These are phyloP conservation scores for Eupithecia subumbrata DNA, from an alignment of 2,888 invertebrate species.

Conservation along the genomic window DNA sequence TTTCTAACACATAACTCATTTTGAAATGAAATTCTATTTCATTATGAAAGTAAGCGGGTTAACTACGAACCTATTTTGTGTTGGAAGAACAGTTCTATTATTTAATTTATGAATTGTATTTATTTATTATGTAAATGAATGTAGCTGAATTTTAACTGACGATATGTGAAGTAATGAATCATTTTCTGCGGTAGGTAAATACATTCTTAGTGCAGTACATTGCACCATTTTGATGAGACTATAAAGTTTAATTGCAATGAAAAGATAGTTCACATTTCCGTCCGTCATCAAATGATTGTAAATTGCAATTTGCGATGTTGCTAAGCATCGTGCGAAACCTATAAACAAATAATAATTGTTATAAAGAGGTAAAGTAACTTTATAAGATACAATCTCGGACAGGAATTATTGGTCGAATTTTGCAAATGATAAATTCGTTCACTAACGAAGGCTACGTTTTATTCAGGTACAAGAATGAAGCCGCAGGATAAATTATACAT, in stretches of 20 bases:
- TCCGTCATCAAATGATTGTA: slow-evolving; percentile 41
- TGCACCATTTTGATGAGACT: slow-evolving; percentile 56
- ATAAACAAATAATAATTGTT: neutral
- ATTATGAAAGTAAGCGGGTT: too few relatives aligned
- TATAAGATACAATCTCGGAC: neutral
- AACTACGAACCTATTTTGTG: too few relatives aligned
- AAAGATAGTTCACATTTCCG: slow-evolving; percentile 53
- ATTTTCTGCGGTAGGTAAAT: slow-evolving; percentile 43
- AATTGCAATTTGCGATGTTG: slow-evolving; percentile 43
- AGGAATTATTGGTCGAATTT: neutral
- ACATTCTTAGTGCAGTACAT: slow-evolving; percentile 25
- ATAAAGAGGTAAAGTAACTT: neutral
- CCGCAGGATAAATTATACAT: too few relatives aligned
- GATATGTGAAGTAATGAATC: neutral
- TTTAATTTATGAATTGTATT: too few relatives aligned
- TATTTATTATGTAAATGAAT: too few relatives aligned
- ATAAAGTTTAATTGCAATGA: slow-evolving; percentile 63
- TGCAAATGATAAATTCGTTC: too few relatives aligned
- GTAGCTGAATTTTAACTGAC: too few relatives aligned
- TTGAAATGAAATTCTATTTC: too few relatives aligned
- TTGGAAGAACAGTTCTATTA: too few relatives aligned
- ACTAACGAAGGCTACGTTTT: too few relatives aligned
- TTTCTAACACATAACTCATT: too few relatives aligned
- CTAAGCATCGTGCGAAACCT: slow-evolving; percentile 32
- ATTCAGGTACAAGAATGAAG: too few relatives aligned